These are phyloP conservation scores for Cistogaster globosa DNA, from an alignment of 2,888 invertebrate species.

Conservation along the genomic window DNA sequence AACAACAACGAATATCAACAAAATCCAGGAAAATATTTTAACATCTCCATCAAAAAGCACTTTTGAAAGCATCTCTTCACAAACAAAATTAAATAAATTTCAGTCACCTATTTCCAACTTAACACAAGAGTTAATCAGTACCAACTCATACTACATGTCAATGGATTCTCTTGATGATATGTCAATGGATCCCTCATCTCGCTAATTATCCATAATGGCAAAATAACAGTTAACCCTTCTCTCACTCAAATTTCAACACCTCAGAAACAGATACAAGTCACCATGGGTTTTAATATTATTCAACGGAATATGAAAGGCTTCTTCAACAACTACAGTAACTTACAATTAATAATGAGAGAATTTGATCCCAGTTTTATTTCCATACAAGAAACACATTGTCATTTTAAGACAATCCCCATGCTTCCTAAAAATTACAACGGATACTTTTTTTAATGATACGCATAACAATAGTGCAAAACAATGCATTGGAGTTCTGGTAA, in stretches of 20 bases:
- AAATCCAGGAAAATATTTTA: background rate
- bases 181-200: background rate
- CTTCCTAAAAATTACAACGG: background rate
- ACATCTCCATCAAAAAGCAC: conserved; percentile 5
- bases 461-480: too few relatives aligned
- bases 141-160: conserved; percentile 6
- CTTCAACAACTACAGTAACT: too few relatives aligned
- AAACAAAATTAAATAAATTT: conserved; percentile 1
- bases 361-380: too few relatives aligned
- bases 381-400: too few relatives aligned
- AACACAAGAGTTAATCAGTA: conserved; percentile 26
- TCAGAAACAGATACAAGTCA: background rate
- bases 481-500: background rate
- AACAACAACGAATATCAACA: background rate
- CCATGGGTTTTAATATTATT: background rate
- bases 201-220: background rate
- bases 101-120: conserved; percentile 21
- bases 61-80: conserved; percentile 1
- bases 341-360: too few relatives aligned
- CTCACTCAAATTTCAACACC: background rate
- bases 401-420: too few relatives aligned
- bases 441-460: background rate
- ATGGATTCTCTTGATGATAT: conserved; percentile 13
- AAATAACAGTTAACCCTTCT: background rate
- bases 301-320: background rate